A percentile compares a stretch with the other conserved stretches of the same genome.
Conservation (phyloP, 2,888 invertebrate genomes). For the Lordiphosa fenestrarum region DNA sequence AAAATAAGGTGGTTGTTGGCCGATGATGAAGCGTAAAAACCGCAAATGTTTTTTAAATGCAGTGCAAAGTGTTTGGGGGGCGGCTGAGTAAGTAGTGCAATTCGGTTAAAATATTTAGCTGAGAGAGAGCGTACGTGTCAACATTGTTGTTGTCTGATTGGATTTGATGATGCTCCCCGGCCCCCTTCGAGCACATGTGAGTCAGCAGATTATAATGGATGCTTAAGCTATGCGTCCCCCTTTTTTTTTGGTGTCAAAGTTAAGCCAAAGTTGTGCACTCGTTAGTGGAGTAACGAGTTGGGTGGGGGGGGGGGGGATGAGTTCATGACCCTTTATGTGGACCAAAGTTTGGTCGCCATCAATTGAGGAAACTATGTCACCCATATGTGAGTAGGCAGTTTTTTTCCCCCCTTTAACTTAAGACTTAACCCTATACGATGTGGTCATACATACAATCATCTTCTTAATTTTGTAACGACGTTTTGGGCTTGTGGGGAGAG, state of each 20-base stretch:
- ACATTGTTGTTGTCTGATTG: constrained; percentile 50
- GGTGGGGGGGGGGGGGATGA: constrained; percentile 2
- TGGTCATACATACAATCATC: no score
- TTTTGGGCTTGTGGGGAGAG: background rate
- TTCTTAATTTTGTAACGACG: no score
- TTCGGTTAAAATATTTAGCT: constrained; percentile 62
- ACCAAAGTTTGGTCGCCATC: constrained; percentile 14
- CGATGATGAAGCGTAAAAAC: constrained; percentile 76
- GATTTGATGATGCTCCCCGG: constrained; percentile 31
- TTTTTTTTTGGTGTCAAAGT: constrained; percentile 18
- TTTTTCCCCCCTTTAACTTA: no score
- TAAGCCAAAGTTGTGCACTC: constrained; percentile 21
- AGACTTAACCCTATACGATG: no score
- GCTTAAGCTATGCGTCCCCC: constrained; percentile 24
- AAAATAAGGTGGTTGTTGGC: constrained; percentile 14
- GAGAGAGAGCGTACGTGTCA: constrained; percentile 52
- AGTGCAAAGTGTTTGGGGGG: constrained; percentile 60
- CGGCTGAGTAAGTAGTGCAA: constrained; percentile 40
- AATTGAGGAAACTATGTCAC: constrained; percentile 38
- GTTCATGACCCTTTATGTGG: constrained; percentile 16
- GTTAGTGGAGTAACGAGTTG: background rate
- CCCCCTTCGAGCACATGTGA: constrained; percentile 32
- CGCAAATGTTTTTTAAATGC: constrained; percentile 77
- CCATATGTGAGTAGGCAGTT: background rate
- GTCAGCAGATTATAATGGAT: constrained; percentile 49